Base-by-base conservation (phyloP, 2,888 invertebrate species). In the Cheilosia vernalis region DNA sequence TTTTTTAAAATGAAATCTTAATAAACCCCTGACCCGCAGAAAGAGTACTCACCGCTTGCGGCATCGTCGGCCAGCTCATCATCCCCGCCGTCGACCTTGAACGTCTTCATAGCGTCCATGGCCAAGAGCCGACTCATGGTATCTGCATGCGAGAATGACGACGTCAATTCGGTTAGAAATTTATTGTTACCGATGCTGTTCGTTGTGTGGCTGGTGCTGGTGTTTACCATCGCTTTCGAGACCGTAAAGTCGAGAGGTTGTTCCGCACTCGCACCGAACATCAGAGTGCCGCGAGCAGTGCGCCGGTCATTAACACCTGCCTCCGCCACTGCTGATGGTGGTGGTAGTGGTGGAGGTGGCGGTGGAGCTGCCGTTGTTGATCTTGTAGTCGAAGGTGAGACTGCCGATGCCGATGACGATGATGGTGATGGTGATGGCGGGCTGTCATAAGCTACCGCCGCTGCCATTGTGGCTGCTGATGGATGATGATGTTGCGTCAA, bases 301-400 rank as follows among this genome's bases (percentile, higher is more conserved):
- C 64, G 64, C 81, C 90, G 90, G 89, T 89, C 90, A 91, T 91
- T 92, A 91, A 89, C 92, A 91, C 90, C 90, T 89, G 89, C 87
- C 87, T 85, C 80, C 73, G 78, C 84, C 84, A 87, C 79, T 76
- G 87, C 79, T 76, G 87, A 9, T 66, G 84, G 61, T 87, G 87
- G n/a, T 64, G 85, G 61, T 87, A 88, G 64, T 66, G 53, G 61
- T 73, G 77, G 79, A 79, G 85, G 73, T 87, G 87, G 53, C 44
- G 21, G 37, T 73, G 87, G n/a, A 61, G 87, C 64, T 88, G 88
- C 63, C 51, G 85, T 69, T 87, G 87, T 87, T 80, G 87, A 87
- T 77, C 82, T 82, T 60, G 81, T 69, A 21, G 86, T 78, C 64
- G 73, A 81, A 82, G 86, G 82, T 77, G 82, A 81, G 49, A 86